Conservation (phyloP, 1,140 invertebrate genomes). For the Diorhabda sublineata region DNA sequence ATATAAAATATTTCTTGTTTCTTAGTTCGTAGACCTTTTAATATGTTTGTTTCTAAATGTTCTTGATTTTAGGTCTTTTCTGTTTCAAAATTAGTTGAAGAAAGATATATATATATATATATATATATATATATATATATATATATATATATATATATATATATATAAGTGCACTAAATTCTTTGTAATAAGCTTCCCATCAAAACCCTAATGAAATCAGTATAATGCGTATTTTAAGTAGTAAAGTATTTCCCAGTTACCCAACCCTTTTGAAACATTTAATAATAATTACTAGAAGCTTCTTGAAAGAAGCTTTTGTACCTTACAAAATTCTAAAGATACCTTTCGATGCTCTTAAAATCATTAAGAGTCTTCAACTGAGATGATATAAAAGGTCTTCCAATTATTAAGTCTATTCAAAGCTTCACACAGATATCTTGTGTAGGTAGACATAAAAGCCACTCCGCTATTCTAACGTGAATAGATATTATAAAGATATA, state of each 20-base stretch:
- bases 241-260: background rate
- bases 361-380: background rate
- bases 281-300: background rate
- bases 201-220: background rate
- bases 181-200: background rate
- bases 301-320: background rate
- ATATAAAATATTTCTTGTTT: too few relatives aligned
- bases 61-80: too few relatives aligned
- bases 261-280: background rate
- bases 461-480: too few relatives aligned
- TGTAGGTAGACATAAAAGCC: background rate
- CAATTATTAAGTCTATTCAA: constrained; percentile 1
- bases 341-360: background rate
- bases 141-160: background rate
- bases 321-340: background rate
- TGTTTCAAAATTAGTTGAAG: too few relatives aligned
- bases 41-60: too few relatives aligned
- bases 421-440: background rate
- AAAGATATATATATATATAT: background rate
- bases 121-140: constrained; percentile 3
- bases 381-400: background rate
- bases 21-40: too few relatives aligned
- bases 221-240: background rate
- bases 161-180: background rate
- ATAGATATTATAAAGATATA: too few relatives aligned